phyloP scores from a whole-genome alignment of 2,113 vertebrate genomes.

The Scopus umbretta region DNA sequence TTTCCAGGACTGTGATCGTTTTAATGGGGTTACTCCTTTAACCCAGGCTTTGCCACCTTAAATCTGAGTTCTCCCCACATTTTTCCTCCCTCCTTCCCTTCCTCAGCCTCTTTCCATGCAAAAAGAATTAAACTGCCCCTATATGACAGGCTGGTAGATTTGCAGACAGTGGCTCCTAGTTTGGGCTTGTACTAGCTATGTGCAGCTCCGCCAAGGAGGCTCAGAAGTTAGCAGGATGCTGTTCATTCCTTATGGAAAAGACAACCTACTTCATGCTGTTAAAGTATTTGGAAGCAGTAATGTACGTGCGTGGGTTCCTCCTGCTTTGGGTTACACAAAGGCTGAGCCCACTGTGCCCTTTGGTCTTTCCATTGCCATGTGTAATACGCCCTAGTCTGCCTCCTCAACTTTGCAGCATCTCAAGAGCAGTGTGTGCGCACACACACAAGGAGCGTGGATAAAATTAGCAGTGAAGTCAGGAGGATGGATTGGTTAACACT shows the following conservation, averaged over 20 bases:
- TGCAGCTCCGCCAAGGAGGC: background rate
- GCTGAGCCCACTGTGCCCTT: background rate
- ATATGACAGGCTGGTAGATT: background rate
- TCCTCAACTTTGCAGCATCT: background rate
- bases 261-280: background rate
- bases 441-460: background rate
- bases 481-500: background rate
- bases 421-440: fast-evolving
- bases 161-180: background rate
- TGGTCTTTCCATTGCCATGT: background rate
- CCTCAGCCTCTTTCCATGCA: background rate
- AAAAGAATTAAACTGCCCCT: background rate
- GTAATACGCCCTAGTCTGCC: background rate
- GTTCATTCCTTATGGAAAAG: background rate
- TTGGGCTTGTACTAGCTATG: background rate
- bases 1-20: background rate
- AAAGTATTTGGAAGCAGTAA: background rate
- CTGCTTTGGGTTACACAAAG: background rate
- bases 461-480: background rate
- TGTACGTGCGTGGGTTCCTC: background rate
- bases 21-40: background rate
- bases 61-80: background rate
- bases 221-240: background rate
- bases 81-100: background rate
- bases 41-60: background rate